A percentile compares a stretch with the other conserved stretches of the same genome.
Conservation (phyloP, 2,797 vertebrate genomes). For the Brachyalestes nurse region DNA sequence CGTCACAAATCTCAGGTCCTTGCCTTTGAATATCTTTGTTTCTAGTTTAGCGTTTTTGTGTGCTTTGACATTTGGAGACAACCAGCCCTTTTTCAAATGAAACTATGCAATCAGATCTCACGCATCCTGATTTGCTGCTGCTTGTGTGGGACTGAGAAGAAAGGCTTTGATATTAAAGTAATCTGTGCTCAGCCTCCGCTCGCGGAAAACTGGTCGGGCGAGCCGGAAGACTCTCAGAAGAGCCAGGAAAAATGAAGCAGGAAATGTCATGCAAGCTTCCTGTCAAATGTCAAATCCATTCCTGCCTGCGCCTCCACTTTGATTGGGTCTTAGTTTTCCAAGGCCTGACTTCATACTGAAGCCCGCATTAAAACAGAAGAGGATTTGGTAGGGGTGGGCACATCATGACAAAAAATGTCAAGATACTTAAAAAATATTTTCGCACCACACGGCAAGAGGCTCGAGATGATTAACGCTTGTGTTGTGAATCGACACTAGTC, state of each 20-base stretch:
- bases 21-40: constrained; percentile 13
- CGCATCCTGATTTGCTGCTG: constrained; percentile 30
- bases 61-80: constrained; percentile 29
- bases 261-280: constrained; percentile 57
- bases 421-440: no score
- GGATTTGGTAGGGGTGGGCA: not conserved
- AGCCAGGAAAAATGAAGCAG: constrained; percentile 51
- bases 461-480: no score
- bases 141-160: constrained; percentile 36
- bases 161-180: constrained; percentile 52
- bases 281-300: constrained; percentile 56
- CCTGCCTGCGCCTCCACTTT: constrained; percentile 30
- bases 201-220: constrained; percentile 34
- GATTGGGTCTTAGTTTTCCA: constrained; percentile 21
- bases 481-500: no score
- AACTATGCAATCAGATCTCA: constrained; percentile 25
- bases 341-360: not conserved
- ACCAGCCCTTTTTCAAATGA: constrained; percentile 14
- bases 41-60: constrained; percentile 9
- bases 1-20: not conserved
- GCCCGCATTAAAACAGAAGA: not conserved
- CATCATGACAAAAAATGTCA: not conserved
- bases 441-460: no score
- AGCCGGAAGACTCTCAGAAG: constrained; percentile 42
- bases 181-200: constrained; percentile 36